Evolutionary conservation across 53 echinoderm and acorn worm species (phyloP).

Genomic region (Echinometra lucunter): DNA sequence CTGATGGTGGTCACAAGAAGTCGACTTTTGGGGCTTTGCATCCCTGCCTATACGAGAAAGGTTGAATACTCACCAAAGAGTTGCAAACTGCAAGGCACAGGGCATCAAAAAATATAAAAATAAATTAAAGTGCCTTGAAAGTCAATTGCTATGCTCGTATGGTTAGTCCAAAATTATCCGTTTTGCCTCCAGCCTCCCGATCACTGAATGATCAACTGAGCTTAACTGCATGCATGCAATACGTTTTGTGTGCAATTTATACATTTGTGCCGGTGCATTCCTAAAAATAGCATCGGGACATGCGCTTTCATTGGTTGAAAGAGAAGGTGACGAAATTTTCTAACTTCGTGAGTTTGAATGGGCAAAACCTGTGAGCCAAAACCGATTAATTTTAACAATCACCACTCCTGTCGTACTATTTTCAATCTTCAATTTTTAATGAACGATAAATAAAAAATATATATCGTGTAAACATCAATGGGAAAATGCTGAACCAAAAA

Average conservation of each 20-base stretch:
- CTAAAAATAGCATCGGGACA: constrained; percentile 43
- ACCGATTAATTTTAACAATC: no score
- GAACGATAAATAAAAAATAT: background rate
- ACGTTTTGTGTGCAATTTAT: background rate
- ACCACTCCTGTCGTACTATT: no score
- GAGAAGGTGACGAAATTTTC: constrained; percentile 20
- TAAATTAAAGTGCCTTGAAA: background rate
- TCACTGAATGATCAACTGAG: background rate
- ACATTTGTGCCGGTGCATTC: background rate
- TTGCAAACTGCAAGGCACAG: constrained; percentile 53
- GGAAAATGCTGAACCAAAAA: background rate
- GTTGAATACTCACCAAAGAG: constrained; percentile 45
- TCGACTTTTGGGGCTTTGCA: background rate
- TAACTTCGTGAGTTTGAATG: background rate
- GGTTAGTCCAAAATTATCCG: background rate
- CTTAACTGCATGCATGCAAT: background rate
- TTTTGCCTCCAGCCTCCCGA: background rate
- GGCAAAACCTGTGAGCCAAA: no score
- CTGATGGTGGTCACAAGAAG: no score
- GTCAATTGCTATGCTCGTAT: background rate
- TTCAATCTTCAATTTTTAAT: background rate
- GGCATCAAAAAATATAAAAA: constrained; percentile 47
- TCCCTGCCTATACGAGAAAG: background rate
- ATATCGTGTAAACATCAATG: background rate
- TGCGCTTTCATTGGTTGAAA: constrained; percentile 33